These are phyloP conservation scores for Natrix natrix DNA, from an alignment of 2,797 vertebrate genomes.

Conservation along the genomic window DNA sequence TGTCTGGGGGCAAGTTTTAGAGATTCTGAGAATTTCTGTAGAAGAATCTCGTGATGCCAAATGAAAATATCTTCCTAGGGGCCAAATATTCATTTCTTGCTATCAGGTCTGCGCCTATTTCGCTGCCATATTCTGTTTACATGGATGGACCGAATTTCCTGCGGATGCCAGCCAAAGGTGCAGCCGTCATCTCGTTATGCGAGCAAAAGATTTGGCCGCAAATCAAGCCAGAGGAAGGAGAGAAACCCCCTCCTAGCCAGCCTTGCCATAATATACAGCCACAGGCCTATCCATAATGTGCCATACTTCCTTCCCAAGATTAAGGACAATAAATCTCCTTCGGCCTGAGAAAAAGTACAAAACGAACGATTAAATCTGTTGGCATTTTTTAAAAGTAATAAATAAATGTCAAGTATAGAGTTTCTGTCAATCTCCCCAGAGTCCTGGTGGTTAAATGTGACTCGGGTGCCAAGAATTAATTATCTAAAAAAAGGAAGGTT, in stretches of 20 bases:
- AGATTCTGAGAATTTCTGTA: background rate
- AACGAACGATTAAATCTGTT: slow-evolving; percentile 62
- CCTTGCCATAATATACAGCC: background rate
- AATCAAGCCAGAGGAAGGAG: background rate
- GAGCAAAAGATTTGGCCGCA: background rate
- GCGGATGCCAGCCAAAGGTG: background rate
- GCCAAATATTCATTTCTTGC: background rate
- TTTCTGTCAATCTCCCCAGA: slow-evolving; percentile 64
- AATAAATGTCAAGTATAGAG: slow-evolving; percentile 64
- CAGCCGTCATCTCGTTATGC: background rate
- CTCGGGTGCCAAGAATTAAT: slow-evolving; percentile 70
- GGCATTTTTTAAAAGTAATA: slow-evolving; percentile 62
- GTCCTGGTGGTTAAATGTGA: slow-evolving; percentile 64
- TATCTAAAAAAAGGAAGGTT: slow-evolving; percentile 62
- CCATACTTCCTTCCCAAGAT: slow-evolving; percentile 36
- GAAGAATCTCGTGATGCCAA: background rate
- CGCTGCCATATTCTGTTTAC: background rate
- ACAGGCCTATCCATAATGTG: slow-evolving; percentile 14
- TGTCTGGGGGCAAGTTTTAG: background rate
- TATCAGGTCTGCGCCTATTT: background rate
- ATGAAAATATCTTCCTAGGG: background rate
- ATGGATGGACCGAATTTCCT: background rate
- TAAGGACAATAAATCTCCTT: slow-evolving; percentile 38
- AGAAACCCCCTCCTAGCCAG: background rate
- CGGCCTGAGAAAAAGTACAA: slow-evolving; percentile 40